Evolutionary conservation across 1,140 invertebrate species (phyloP), one percentile per base, ranked within the genome.

Genomic region (Calliphora vicina): DNA sequence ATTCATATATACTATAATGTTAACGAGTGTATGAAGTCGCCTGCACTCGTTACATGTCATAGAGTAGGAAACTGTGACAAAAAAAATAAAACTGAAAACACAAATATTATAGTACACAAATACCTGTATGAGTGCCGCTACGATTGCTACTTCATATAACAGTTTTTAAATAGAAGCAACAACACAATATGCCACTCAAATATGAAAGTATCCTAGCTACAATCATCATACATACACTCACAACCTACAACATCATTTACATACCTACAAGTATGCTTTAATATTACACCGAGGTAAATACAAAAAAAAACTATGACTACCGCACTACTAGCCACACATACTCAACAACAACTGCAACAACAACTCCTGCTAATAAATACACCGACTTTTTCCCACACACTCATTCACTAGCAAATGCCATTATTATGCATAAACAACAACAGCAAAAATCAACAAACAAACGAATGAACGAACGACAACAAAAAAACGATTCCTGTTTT

Each of bases 371-470:
- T 57, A 57, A 57, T 57, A 57, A 57, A 57, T 5, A 57, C 15
- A 57, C 35, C 45, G 45, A 50, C 61, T 67, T 2, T 25, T 23
- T 23, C 61, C 3, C 20, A 67, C 17, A 67, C 20, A 67, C n/a
- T 23, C n/a, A 67, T 67, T 25, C 35, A 12, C 35, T 12, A 78
- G 9, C 42, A 45, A 42, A 45, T 25, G 74, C 74, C 23, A 45
- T 78, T 78, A 78, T 78, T 78, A 78, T 78, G 35, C 74, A 78
- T 43, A 43, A 78, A 78, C 74, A 45, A 78, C 42, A 78, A 76
- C 73, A 76, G 1, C 2, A 73, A 29, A 27, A 73, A 27, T 35
- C 25, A 73, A 73, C 25, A 73, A 73, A 35, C 35, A 35, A 57
- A n/a, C n/a, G n/a, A n/a, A n/a, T n/a, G n/a, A n/a, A n/a, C n/a